These are phyloP conservation scores for Ophion ventricosus DNA, from an alignment of 2,888 invertebrate species.

Conservation along the genomic window DNA sequence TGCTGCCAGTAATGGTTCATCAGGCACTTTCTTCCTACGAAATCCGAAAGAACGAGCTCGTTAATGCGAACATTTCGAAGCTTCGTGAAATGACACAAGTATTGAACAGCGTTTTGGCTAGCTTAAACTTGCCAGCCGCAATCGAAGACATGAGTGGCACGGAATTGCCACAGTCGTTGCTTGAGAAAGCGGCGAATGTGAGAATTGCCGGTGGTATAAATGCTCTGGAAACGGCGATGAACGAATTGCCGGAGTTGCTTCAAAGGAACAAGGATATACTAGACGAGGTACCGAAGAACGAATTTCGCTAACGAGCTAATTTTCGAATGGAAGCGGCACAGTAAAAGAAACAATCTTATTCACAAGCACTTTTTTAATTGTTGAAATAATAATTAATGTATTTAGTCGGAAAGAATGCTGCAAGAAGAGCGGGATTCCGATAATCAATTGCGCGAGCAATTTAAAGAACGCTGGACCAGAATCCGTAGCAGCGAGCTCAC, in stretches of 20 bases:
- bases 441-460: slow-evolving; percentile 93
- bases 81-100: slow-evolving; percentile 96
- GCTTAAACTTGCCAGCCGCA: slow-evolving; percentile 98
- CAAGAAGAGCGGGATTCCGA: slow-evolving; percentile 97
- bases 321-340: not conserved
- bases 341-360: not conserved
- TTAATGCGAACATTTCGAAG: slow-evolving; percentile 92
- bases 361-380: not conserved
- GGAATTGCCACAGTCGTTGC: slow-evolving; percentile 93
- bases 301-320: not conserved
- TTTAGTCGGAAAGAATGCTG: slow-evolving; percentile 91
- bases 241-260: slow-evolving; percentile 94
- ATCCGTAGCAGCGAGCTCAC: slow-evolving; percentile 95
- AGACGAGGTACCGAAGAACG: slow-evolving; percentile 88
- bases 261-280: slow-evolving; percentile 97
- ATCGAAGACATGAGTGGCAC: slow-evolving; percentile 91
- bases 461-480: slow-evolving; percentile 96
- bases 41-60: slow-evolving; percentile 93
- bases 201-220: slow-evolving; percentile 91
- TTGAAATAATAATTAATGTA: slow-evolving; percentile 24
- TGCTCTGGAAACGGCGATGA: slow-evolving; percentile 89
- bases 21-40: slow-evolving; percentile 95
- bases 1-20: slow-evolving; percentile 96
- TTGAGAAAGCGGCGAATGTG: slow-evolving; percentile 92
- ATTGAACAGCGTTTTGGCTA: slow-evolving; percentile 95